These are phyloP conservation scores for Alligator mississippiensis DNA, from an alignment of 2,113 vertebrate species.

Conservation along the genomic window DNA sequence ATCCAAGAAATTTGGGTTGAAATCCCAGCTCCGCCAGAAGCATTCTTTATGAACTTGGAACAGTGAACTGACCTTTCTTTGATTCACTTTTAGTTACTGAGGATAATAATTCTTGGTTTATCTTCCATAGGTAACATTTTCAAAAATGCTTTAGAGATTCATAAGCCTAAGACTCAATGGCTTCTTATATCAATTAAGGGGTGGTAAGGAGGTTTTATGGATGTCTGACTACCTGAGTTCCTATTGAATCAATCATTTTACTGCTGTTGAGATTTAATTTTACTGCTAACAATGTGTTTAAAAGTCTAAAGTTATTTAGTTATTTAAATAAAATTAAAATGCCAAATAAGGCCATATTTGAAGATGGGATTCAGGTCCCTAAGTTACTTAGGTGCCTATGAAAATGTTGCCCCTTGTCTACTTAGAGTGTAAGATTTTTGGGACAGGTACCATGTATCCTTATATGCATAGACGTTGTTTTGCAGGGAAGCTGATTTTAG, in stretches of 20 bases:
- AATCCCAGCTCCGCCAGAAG: conserved; percentile 22
- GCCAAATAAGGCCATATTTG: not conserved
- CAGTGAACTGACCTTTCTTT: conserved; percentile 29
- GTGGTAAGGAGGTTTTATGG: not conserved
- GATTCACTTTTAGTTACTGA: not conserved
- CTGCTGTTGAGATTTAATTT: not conserved
- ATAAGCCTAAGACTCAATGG: not conserved
- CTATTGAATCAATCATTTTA: not conserved
- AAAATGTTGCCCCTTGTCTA: not conserved
- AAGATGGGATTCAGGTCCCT: not conserved
- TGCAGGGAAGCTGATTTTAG: not conserved
- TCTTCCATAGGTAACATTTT: not conserved
- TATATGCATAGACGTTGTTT: not conserved
- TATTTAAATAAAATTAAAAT: not conserved
- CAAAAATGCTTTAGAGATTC: conserved; percentile 1
- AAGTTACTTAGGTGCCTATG: not conserved
- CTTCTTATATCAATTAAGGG: not conserved
- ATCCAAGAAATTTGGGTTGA: conserved; percentile 10
- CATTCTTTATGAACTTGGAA: conserved; percentile 23
- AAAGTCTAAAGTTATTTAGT: not conserved
- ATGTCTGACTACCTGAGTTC: not conserved
- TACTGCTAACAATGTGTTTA: not conserved
- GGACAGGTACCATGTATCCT: not conserved
- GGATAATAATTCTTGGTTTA: conserved; percentile 25
- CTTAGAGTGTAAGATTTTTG: not conserved